Conservation (phyloP, 2,797 vertebrate species). For the Dermochelys coriacea region DNA sequence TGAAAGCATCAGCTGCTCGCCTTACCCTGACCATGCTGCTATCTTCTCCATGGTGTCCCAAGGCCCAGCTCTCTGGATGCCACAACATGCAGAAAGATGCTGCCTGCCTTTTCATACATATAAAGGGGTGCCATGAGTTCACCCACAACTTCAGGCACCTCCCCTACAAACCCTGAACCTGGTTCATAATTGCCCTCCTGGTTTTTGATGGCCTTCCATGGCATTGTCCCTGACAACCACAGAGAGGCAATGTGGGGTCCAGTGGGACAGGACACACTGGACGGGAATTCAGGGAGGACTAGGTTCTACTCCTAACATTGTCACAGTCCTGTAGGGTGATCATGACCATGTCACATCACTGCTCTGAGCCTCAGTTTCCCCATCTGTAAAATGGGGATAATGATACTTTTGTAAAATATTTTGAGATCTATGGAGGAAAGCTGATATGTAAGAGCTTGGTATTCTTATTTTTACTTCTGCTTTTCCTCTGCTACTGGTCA, state of each 20-base stretch:
- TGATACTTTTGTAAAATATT: background rate
- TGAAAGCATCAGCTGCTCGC: background rate
- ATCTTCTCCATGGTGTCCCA: rapidly evolving
- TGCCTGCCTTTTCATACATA: background rate
- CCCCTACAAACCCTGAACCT: background rate
- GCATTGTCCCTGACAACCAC: background rate
- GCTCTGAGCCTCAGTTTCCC: background rate
- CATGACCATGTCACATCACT: background rate
- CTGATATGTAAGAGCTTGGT: background rate
- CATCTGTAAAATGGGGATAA: conserved; percentile 17
- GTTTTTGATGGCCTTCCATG: background rate
- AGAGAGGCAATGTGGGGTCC: background rate
- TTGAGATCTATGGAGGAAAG: background rate
- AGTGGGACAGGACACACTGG: background rate
- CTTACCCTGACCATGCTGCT: background rate
- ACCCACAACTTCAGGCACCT: background rate
- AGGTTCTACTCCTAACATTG: too few species aligned
- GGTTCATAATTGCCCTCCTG: background rate
- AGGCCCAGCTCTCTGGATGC: background rate
- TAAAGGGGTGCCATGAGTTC: background rate
- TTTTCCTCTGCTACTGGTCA: background rate
- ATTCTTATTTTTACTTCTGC: background rate
- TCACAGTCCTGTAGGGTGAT: background rate
- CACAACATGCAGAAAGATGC: background rate
- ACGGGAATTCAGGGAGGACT: background rate